Conservation (phyloP, 2,113 vertebrate genomes). For the Origma solitaria region DNA sequence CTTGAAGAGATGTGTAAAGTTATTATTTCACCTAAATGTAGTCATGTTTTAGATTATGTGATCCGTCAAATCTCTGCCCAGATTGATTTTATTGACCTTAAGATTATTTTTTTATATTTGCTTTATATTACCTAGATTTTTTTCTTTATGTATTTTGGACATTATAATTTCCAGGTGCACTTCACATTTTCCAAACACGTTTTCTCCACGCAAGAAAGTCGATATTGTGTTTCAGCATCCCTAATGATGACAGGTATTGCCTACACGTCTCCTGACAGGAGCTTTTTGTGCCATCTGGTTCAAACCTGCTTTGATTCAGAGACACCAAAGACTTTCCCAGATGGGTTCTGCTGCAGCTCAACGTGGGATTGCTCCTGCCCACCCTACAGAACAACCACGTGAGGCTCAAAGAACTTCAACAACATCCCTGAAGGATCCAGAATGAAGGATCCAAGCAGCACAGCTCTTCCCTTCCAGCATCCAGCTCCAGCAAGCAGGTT, state of each 20-base stretch:
- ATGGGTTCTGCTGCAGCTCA: background rate
- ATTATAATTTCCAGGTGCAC: constrained; percentile 24
- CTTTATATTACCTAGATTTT: background rate
- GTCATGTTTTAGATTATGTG: background rate
- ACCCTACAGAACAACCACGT: background rate
- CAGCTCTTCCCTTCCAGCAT: background rate
- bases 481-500: background rate
- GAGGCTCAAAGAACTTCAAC: background rate
- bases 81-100: background rate
- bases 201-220: constrained; percentile 39
- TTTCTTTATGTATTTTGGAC: constrained; percentile 33
- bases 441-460: rapidly evolving
- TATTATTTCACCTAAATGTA: background rate
- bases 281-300: background rate
- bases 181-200: constrained; percentile 20
- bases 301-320: background rate
- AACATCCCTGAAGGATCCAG: background rate
- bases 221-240: background rate
- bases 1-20: background rate
- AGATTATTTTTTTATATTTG: background rate
- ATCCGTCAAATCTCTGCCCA: constrained; percentile 21
- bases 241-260: background rate
- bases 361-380: background rate
- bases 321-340: background rate
- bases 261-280: background rate